Conservation (phyloP, 1,140 invertebrate species). For the Palaemon carinicauda region DNA sequence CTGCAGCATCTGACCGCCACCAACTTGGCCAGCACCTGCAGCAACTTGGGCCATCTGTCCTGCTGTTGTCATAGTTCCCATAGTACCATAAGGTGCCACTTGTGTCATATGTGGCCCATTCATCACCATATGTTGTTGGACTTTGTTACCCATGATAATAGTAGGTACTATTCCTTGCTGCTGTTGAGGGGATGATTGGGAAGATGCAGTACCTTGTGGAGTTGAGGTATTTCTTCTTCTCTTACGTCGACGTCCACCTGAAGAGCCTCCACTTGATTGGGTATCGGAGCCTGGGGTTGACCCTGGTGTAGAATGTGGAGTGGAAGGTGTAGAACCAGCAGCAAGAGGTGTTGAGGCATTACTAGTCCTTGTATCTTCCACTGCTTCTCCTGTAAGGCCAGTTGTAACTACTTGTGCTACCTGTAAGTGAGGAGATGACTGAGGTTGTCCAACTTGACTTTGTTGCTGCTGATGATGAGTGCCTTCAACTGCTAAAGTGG, state of each 20-base stretch:
- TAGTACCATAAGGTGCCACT: conserved; percentile 54
- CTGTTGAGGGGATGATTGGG: conserved; percentile 48
- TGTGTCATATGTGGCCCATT: conserved; percentile 54
- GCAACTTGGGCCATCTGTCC: conserved; percentile 55
- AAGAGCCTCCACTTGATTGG: conserved; percentile 48
- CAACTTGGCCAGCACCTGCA: conserved; percentile 44
- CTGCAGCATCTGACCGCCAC: conserved; percentile 48
- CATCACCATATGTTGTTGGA: conserved; percentile 57
- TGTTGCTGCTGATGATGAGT: conserved; percentile 40
- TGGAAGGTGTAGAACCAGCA: conserved; percentile 48
- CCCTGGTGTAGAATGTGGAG: conserved; percentile 55
- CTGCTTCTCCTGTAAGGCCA: conserved; percentile 32
- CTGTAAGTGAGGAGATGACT: conserved; percentile 53
- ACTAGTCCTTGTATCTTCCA: conserved; percentile 44
- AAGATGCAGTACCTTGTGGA: conserved; percentile 51
- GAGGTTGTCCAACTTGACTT: conserved; percentile 30
- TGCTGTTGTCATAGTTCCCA: conserved; percentile 42
- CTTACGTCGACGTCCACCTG: conserved; percentile 50
- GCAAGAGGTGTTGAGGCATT: conserved; percentile 44
- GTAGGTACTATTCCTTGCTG: conserved; percentile 50
- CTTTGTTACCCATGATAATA: conserved; percentile 55
- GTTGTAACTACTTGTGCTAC: conserved; percentile 57
- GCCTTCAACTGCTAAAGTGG: conserved; percentile 42
- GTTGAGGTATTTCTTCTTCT: conserved; percentile 56
- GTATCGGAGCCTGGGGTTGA: conserved; percentile 54